Evolutionary conservation across 2,888 invertebrate genomes (phyloP), one percentile per base, ranked within the genome.

Genomic region (Lithophane leautieri): DNA sequence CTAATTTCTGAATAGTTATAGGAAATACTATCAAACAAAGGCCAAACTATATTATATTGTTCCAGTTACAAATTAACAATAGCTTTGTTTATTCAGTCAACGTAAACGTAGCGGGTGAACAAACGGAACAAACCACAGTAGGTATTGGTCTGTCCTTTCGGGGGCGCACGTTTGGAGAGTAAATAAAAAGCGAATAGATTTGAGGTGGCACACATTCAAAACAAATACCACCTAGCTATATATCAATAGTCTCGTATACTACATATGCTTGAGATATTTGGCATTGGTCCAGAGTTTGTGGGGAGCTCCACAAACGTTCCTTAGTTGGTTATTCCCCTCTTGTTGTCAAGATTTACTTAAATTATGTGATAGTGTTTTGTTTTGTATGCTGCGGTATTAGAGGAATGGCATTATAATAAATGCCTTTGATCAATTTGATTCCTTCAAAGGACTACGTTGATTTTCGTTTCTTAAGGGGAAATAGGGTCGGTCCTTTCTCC

Each of bases 211-310:
- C 80, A 86, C 87, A 89, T 88, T 89, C 89, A 90, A 91, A 91
- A 91, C 92, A 92, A 93, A 93, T 89, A 92, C 84, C 73, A 84
- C 81, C 79, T 86, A 81, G 83, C 79, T 86, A 79, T 82, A 79
- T 75, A 81, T 81, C 84, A 85, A 86, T 88, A 88, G 80, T 86
- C 79, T 85, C 79, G 86, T 87, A 89, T 83, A 86, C 72, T 87
- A 87, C 85, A 84, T 90, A 90, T 90, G 92, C 89, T 88, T 78
- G 88, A 89, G 89, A 91, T 91, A 92, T 93, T 94, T 94, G 94
- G 95, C 94, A 85, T 79, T 74, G 83, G 82, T 91, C 94, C 95
- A 95, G 90, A 85, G 85, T 90, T 89, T 89, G 88, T 89, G 88
- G 89, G 91, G 90, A 88, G 90, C 86, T 89, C 90, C 89, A 90